Evolutionary conservation across 2,888 invertebrate genomes (phyloP), one percentile per base, ranked within the genome.

Genomic region (Ptychoptera contaminata): DNA sequence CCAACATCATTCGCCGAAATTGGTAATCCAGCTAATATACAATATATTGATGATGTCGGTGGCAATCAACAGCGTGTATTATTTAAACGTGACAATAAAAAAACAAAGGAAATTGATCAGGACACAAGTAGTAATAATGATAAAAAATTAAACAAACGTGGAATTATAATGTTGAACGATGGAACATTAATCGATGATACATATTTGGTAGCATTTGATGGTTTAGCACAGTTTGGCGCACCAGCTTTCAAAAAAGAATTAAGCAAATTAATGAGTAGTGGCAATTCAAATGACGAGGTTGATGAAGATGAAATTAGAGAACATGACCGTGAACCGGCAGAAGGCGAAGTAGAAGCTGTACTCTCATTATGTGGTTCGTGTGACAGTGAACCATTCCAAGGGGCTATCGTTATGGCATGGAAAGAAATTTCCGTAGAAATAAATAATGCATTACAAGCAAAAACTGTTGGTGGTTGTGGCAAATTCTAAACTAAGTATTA

Each of bases 321-420:
- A 42, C 80, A 83, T 47, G 84, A 82, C 54, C 70, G 82, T 37
- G 86, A 86, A 54, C 84, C 85, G 0, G 86, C 86, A 1, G 85
- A 86, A 59, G 83, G 79, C 30, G 86, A 86, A 61, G 86, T 86
- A 0, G 78, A 72, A 53, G 81, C 81, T 9, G 83, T 86, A 1
- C 80, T 85, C 79, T 72, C 77, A 52, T 67, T 84, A 2, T 87
- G 87, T 62, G 75, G 78, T 46, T 79, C 77, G 1, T 87, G 86
- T 54, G 71, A 77, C 15, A 63, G 72, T 1, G 86, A 86, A 56
- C 86, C 87, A 0, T 87, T 87, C 64, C 77, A 77, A 50, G 83
- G 83, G 54, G 86, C 84, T 8, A 67, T 84, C 15, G 72, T 85
- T 3, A 71, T 87, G 32, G 79, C 79, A 8, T 87, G 87, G 87